Percentiles rank a stretch among this genome's conserved stretches.
These are phyloP conservation scores for Cavia porcellus DNA, from an alignment of 2,113 vertebrate species.

Conservation along the genomic window DNA sequence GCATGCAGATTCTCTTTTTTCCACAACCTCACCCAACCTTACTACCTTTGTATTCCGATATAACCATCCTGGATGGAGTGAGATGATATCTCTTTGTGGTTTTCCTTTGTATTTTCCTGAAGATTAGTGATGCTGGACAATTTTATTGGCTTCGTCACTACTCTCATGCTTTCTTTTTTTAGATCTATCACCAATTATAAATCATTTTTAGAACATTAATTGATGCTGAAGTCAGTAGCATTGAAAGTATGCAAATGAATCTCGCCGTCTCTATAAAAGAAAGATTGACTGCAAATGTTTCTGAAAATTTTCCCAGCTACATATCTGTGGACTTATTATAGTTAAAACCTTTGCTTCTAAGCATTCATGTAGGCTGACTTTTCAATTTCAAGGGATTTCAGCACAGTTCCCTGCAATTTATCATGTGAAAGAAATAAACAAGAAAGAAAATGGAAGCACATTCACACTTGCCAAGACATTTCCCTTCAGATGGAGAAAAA, in stretches of 20 bases:
- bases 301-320: slow-evolving; percentile 55
- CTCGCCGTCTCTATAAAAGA: neutral
- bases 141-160: neutral
- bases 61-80: no score
- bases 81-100: neutral
- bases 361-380: slow-evolving; percentile 76
- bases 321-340: slow-evolving; percentile 65
- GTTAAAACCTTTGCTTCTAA: slow-evolving; percentile 71
- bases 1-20: neutral
- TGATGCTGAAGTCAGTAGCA: neutral
- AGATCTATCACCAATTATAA: neutral
- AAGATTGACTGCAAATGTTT: slow-evolving; percentile 15
- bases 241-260: neutral
- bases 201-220: neutral
- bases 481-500: slow-evolving; percentile 67
- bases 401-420: slow-evolving; percentile 73
- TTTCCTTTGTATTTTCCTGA: neutral
- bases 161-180: neutral
- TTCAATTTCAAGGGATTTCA: slow-evolving; percentile 81
- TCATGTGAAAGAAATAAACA: slow-evolving; percentile 82
- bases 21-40: no score
- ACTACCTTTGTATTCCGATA: neutral
- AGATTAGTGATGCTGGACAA: neutral
- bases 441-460: slow-evolving; percentile 72
- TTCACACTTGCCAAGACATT: slow-evolving; percentile 74